These are phyloP conservation scores for Thamnaconus septentrionalis DNA, from an alignment of 2,113 vertebrate species.

Conservation along the genomic window DNA sequence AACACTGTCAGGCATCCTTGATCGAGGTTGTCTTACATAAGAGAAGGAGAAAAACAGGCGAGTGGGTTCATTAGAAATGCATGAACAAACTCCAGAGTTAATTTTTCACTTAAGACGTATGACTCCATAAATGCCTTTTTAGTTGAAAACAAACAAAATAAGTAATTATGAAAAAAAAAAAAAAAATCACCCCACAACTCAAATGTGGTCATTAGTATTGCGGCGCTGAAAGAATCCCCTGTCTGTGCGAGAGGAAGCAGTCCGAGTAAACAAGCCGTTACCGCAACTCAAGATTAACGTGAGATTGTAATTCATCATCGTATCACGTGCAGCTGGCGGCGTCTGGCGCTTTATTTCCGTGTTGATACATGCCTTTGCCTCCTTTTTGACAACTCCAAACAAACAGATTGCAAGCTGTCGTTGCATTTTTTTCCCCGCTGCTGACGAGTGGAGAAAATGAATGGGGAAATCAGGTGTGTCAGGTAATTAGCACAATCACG, in stretches of 20 bases:
- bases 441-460: constrained; percentile 62
- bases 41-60: constrained; percentile 1
- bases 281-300: constrained; percentile 74
- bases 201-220: constrained; percentile 47
- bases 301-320: constrained; percentile 74
- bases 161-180: not conserved
- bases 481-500: constrained; percentile 65
- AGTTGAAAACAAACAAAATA: constrained; percentile 44
- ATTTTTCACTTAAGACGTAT: constrained; percentile 38
- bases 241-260: constrained; percentile 44
- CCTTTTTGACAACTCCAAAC: constrained; percentile 67
- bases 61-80: constrained; percentile 56
- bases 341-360: constrained; percentile 66
- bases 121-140: constrained; percentile 46
- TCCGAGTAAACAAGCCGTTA: constrained; percentile 72
- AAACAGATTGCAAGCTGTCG: constrained; percentile 72
- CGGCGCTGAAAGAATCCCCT: constrained; percentile 48
- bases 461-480: constrained; percentile 68
- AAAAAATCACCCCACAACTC: constrained; percentile 1
- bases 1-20: constrained; percentile 24
- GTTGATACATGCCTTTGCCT: constrained; percentile 70
- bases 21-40: not conserved
- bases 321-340: constrained; percentile 70
- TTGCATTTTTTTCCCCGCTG: constrained; percentile 57
- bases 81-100: constrained; percentile 45